Evolutionary conservation across 2,797 vertebrate species (phyloP), one percentile per base, ranked within the genome.

Genomic region (Balearica regulorum): DNA sequence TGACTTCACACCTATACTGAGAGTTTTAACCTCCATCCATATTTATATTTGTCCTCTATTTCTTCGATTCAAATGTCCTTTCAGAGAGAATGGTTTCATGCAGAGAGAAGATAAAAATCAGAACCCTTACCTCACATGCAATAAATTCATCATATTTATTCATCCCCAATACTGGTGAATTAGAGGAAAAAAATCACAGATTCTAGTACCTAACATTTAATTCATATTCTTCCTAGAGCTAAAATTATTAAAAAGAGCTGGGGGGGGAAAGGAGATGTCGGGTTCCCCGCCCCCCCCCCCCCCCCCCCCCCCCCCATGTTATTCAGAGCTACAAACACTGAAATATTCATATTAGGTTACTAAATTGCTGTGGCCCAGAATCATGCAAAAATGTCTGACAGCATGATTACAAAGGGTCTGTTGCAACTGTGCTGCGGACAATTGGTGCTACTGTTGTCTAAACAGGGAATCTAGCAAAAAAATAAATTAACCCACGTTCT

Each of bases 31-130:
- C 97, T 97, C 97, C 93, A 96, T 95, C 97, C 89, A 28, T 97
- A 98, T 98, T 98, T 98, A 97, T 97, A 97, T 97, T 97, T 98
- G 97, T 97, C 97, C 97, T 98, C 98, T 97, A 98, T 98, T 98
- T 98, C 96, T 97, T 96, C 95, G 96, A 96, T 97, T 98, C 98
- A 98, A 95, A 98, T 97, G 95, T 98, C 97, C 97, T 98, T 98
- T 98, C 97, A 96, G 94, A 97, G 97, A 98, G 97, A 98, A 97
- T 98, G 97, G 97, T 98, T 98, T 98, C 97, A 97, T 96, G 97
- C 96, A 96, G 97, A 97, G 96, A 96, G 95, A 96, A 97, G 97
- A 97, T 96, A 97, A 97, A 96, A 96, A 97, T 98, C 97, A 97
- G 94, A 97, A 97, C 94, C 94, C 94, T 94, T 96, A 87, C 93